Conservation (phyloP, 2,113 vertebrate genomes). For the Etheostoma cragini region DNA sequence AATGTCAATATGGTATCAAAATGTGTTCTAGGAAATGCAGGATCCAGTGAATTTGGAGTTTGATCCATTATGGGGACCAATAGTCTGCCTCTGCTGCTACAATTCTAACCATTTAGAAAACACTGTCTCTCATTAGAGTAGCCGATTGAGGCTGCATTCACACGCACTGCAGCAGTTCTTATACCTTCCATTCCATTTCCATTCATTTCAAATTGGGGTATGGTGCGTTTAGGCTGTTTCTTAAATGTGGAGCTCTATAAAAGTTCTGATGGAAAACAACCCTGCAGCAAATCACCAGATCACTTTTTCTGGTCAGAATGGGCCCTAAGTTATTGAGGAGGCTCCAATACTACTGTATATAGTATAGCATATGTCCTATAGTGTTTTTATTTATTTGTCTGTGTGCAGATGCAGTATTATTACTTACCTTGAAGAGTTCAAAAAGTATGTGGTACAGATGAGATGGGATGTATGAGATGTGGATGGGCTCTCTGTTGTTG, state of each 20-base stretch:
- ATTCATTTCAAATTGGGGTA: too few relatives aligned
- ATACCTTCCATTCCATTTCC: too few relatives aligned
- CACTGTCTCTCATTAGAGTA: neutral
- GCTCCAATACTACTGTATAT: neutral
- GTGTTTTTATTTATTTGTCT: neutral
- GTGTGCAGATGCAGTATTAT: neutral
- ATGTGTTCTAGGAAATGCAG: neutral
- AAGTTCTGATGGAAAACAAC: too few relatives aligned
- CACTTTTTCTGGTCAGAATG: too few relatives aligned
- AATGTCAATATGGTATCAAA: too few relatives aligned
- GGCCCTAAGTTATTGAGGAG: neutral
- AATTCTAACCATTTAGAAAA: neutral
- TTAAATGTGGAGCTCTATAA: too few relatives aligned
- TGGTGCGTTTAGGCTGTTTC: too few relatives aligned
- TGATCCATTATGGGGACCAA: neutral
- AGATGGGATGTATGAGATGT: slow-evolving; percentile 91
- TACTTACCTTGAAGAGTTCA: slow-evolving; percentile 91
- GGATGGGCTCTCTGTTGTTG: slow-evolving; percentile 81
- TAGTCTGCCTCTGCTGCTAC: neutral
- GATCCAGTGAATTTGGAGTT: neutral
- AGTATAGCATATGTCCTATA: neutral
- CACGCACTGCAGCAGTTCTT: too few relatives aligned
- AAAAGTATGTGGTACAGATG: slow-evolving; percentile 95
- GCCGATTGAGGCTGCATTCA: too few relatives aligned
- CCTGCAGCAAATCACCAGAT: too few relatives aligned